Base-by-base conservation (phyloP, 2,797 vertebrate genomes). In the Sphenopsis melanotis region DNA sequence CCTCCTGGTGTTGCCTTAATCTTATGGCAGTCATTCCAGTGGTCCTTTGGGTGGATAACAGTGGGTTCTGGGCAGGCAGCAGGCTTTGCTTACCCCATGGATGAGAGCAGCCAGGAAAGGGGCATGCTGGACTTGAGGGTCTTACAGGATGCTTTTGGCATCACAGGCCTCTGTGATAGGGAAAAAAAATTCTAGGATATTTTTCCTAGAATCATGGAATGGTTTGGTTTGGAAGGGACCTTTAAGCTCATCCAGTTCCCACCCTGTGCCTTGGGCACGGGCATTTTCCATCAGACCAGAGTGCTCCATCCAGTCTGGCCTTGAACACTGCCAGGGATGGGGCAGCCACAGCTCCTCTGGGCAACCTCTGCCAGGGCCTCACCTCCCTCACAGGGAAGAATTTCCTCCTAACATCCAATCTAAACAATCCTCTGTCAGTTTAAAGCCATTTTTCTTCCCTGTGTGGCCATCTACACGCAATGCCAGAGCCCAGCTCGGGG, bases 381-480 rank as follows among this genome's bases (percentile, higher is more conserved):
- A 23, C 21, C 32, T n/a, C 26, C 22, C 26, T 34, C 27, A 17
- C 8, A 49, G 32, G 15, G 5, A 49, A 55, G 10, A 37, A 49
- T 50, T 82, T 49, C 23, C 29, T 37, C 27, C 56, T 29, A 37
- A 61, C 23, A 76, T 37, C 49, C 64, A 49, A 15, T 12, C 87
- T 61, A 61, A 75, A 49, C 36, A 29, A 21, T 34, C 41, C 41
- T 7, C 47, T 21, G 16, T 37, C 36, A 21, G 36, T 49, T 76
- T 75, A 37, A 63, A 69, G 19, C 23, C 27, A 18, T 65, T 86
- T 22, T 36, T 44, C 26, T 52, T 83, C 32, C 23, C 65, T 1
- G 1, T 12, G 19, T 29, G 52, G 30, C 34, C 36, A 49, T 19
- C 57, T 52, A 29, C 13, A 37, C 0, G 0, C 23, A 41, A 17